Base-by-base conservation (phyloP, 2,797 vertebrate species). In the Protonibea diacanthus region DNA sequence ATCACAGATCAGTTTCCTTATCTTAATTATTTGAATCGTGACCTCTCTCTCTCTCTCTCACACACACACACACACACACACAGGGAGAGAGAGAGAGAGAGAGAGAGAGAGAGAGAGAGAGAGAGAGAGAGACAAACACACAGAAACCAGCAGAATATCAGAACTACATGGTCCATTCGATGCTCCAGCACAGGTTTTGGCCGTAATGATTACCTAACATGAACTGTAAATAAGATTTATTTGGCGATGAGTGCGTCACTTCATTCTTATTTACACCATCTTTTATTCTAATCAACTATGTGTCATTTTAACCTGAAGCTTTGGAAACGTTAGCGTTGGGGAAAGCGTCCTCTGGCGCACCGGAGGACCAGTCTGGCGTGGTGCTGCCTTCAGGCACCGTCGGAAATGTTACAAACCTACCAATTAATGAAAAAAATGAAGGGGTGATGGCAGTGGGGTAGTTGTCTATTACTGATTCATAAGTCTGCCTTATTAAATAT, bases 291-390 rank as follows among this genome's bases (percentile, higher is more conserved):
- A 73, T 56, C 10, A 68, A 29, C 9, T 48, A 45, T n/a, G 10
- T 25, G 27, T 23, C 25, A 0, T 33, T 63, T 73, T 20, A 45
- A 51, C 29, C 0, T 13, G 15, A 42, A 40, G 38, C 38, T 45
- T 64, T 58, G 9, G 15, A 65, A 55, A 47, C 12, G 1, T 76
- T 1, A 27, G 13, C 25, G 44, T 55, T 18, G 8, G 57, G 60
- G 56, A 86, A 82, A 74, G 89, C 88, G 89, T 55, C 87, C 85
- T 86, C 89, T 93, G 72, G 68, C 40, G 83, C 44, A 40, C 63
- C 7, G 92, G 92, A 92, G 86, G 85, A 82, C 74, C 45, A 14
- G 42, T n/a, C 45, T 61, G 20, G 38, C 74, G 0, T 44, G 13
- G 59, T 79, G 86, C 17, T 52, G 1, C 71, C 10, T 89, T 88